A percentile compares a stretch with the other conserved stretches of the same genome.
Evolutionary conservation across 2,888 invertebrate genomes (phyloP).

Genomic region (Aspidiotus rigidus): DNA sequence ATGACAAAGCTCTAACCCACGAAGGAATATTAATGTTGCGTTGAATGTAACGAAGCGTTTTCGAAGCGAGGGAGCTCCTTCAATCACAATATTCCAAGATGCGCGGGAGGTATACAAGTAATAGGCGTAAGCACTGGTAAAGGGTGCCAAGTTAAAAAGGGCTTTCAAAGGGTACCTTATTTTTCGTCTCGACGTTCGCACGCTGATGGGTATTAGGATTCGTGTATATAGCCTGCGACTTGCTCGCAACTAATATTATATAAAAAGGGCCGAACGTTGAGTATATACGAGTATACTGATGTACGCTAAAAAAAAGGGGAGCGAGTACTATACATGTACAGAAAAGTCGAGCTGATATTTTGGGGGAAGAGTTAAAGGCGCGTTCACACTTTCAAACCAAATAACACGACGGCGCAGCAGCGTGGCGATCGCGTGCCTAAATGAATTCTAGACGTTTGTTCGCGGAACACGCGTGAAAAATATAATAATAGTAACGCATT

Average conservation of each 20-base stretch:
- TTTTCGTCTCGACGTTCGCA: conserved; percentile 9
- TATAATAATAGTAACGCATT: too few relatives aligned
- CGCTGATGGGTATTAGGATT: not conserved
- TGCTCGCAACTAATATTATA: conserved; percentile 32
- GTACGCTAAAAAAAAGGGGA: conserved; percentile 22
- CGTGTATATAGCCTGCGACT: conserved; percentile 14
- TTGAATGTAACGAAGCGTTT: conserved; percentile 33
- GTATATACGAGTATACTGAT: not conserved
- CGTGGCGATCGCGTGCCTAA: too few relatives aligned
- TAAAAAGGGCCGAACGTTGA: conserved; percentile 31
- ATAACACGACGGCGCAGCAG: too few relatives aligned
- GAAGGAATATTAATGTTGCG: conserved; percentile 33
- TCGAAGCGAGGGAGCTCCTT: conserved; percentile 23
- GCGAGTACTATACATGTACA: conserved; percentile 10
- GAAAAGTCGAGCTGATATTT: conserved; percentile 31
- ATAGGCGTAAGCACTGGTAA: conserved; percentile 31
- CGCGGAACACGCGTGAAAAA: too few relatives aligned
- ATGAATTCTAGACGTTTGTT: too few relatives aligned
- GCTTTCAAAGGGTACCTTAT: conserved; percentile 27
- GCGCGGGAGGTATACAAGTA: conserved; percentile 30
- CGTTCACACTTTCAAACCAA: conserved; percentile 21
- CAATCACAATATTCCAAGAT: conserved; percentile 5
- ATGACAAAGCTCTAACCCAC: conserved; percentile 33
- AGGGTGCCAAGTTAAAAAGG: conserved; percentile 34
- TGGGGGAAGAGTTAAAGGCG: conserved; percentile 31